Conservation (phyloP, 2,797 vertebrate genomes). For the Dermochelys coriacea region DNA sequence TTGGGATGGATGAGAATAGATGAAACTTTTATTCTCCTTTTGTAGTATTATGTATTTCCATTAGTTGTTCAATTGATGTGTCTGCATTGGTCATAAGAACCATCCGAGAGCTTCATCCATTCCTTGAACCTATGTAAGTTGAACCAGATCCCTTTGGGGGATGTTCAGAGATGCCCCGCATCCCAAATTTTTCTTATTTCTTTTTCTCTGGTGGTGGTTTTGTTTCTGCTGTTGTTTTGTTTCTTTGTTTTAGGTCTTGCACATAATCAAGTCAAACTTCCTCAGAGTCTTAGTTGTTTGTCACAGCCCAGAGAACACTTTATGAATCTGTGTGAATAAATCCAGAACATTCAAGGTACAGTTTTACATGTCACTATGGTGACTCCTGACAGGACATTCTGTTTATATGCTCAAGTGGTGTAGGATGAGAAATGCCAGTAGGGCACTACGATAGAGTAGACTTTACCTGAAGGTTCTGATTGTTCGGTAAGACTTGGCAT, state of each 20-base stretch:
- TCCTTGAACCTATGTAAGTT: constrained; percentile 1
- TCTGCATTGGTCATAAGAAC: neutral
- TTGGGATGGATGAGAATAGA: neutral
- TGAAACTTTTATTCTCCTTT: neutral
- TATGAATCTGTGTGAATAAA: neutral
- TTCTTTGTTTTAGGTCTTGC: neutral
- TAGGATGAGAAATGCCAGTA: neutral
- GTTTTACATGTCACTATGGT: neutral
- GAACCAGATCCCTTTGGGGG: neutral
- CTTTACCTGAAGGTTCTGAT: neutral
- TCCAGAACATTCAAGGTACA: neutral
- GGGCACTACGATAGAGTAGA: neutral
- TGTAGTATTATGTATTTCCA: neutral
- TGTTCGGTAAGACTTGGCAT: neutral
- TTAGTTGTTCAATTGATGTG: neutral
- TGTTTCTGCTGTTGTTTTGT: neutral
- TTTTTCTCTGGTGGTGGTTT: neutral
- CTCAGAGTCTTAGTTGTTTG: neutral
- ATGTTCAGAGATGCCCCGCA: neutral
- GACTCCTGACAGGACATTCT: neutral
- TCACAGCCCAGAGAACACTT: neutral
- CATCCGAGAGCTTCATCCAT: neutral
- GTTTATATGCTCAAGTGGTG: neutral
- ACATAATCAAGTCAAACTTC: neutral
- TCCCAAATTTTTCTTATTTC: neutral